Percentiles rank a stretch among this genome's conserved stretches.
Evolutionary conservation across 2,797 vertebrate species (phyloP).

Genomic region (Cossypha polioptera): DNA sequence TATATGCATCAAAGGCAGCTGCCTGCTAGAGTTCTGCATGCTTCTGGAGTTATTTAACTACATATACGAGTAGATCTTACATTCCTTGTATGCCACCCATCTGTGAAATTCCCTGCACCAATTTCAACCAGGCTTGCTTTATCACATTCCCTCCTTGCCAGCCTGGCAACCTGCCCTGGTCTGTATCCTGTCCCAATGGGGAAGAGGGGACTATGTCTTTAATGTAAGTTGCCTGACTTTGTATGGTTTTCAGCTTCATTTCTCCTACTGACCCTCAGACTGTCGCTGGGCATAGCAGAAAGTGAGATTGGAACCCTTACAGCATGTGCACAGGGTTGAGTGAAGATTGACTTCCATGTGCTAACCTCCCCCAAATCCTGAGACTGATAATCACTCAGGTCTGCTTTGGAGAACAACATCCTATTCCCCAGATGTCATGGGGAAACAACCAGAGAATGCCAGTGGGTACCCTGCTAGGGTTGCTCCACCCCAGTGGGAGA

Average conservation of each 20-base stretch:
- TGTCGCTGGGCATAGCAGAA: neutral
- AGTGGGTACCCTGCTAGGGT: neutral
- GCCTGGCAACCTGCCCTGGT: neutral
- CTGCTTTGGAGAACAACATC: neutral
- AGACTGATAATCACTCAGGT: neutral
- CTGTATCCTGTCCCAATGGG: neutral
- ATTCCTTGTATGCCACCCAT: conserved; percentile 34
- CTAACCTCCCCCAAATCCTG: neutral
- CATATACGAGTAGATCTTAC: neutral
- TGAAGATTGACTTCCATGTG: neutral
- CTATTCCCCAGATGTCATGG: neutral
- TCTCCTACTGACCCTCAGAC: neutral
- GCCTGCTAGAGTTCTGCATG: conserved; percentile 1
- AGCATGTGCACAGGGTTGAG: neutral
- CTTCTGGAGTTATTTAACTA: conserved; percentile 43
- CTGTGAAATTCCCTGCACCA: neutral
- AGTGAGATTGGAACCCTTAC: neutral
- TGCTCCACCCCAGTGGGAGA: neutral
- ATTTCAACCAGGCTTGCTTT: conserved; percentile 19
- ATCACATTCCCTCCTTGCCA: neutral
- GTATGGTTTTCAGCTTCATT: neutral
- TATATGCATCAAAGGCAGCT: conserved; percentile 50
- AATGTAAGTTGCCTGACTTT: neutral
- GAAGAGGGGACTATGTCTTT: neutral
- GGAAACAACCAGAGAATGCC: neutral